Evolutionary conservation across 2,797 vertebrate genomes (phyloP).

Genomic region (Aphelocoma californica): DNA sequence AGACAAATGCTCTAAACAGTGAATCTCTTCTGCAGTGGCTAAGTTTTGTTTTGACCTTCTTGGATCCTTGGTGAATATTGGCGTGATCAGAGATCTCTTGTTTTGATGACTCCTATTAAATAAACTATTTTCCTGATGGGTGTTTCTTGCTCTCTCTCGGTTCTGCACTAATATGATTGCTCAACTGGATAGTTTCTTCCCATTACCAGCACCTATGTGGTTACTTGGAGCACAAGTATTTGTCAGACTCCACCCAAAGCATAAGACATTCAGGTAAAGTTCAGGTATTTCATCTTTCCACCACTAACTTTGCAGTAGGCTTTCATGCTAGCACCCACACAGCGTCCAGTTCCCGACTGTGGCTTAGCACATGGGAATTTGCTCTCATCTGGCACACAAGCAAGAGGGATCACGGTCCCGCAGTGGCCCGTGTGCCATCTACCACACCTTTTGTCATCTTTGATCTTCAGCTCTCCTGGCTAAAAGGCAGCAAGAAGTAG

Average conservation of each 20-base stretch:
- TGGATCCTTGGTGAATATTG: background rate
- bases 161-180: background rate
- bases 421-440: accelerated
- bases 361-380: accelerated
- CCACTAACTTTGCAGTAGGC: background rate
- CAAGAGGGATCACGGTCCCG: accelerated
- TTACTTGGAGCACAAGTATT: background rate
- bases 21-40: background rate
- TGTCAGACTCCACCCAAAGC: background rate
- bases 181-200: background rate
- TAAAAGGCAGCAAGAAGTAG: background rate
- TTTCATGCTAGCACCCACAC: accelerated
- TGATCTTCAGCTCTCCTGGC: background rate
- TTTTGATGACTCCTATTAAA: background rate
- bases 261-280: background rate
- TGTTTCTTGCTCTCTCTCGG: accelerated
- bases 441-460: background rate
- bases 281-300: background rate
- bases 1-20: background rate
- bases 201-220: accelerated
- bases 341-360: accelerated
- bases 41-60: background rate
- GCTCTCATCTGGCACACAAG: background rate
- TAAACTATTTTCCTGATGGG: background rate
- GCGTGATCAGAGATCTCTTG: background rate